Evolutionary conservation across 2,888 invertebrate genomes (phyloP).

Genomic region (Xanthorhoe designata): DNA sequence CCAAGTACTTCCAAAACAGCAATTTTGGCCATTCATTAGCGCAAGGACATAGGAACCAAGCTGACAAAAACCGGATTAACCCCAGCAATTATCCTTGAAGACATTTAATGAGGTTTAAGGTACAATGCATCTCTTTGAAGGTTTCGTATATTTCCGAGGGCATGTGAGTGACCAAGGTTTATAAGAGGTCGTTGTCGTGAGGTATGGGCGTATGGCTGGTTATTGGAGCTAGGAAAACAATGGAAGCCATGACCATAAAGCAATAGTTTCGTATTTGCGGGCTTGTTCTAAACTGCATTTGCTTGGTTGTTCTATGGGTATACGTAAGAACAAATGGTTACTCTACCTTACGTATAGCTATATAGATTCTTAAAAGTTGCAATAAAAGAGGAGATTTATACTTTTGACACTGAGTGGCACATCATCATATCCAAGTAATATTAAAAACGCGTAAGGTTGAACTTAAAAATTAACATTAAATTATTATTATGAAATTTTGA

Average conservation of each 20-base stretch:
- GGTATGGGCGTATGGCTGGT: slow-evolving; percentile 13
- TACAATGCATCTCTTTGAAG: slow-evolving; percentile 53
- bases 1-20: slow-evolving; percentile 36
- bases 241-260: slow-evolving; percentile 22
- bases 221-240: slow-evolving; percentile 18
- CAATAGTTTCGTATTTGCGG: background rate
- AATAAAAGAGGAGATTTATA: too few relatives aligned
- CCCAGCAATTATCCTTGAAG: slow-evolving; percentile 57
- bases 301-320: background rate
- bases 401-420: too few relatives aligned
- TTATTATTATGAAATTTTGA: too few relatives aligned
- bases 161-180: slow-evolving; percentile 21
- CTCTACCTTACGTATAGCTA: too few relatives aligned
- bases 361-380: too few relatives aligned
- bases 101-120: slow-evolving; percentile 49
- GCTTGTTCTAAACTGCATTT: background rate
- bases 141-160: slow-evolving; percentile 34
- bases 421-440: too few relatives aligned
- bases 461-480: too few relatives aligned
- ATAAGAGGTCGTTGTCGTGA: slow-evolving; percentile 25
- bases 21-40: slow-evolving; percentile 42
- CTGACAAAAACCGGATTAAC: slow-evolving; percentile 52
- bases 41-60: slow-evolving; percentile 39
- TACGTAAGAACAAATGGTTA: too few relatives aligned
- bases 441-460: too few relatives aligned